A percentile compares a stretch with the other conserved stretches of the same genome.
phyloP scores from a whole-genome alignment of 1,140 invertebrate genomes.

The Penaeus chinensis region DNA sequence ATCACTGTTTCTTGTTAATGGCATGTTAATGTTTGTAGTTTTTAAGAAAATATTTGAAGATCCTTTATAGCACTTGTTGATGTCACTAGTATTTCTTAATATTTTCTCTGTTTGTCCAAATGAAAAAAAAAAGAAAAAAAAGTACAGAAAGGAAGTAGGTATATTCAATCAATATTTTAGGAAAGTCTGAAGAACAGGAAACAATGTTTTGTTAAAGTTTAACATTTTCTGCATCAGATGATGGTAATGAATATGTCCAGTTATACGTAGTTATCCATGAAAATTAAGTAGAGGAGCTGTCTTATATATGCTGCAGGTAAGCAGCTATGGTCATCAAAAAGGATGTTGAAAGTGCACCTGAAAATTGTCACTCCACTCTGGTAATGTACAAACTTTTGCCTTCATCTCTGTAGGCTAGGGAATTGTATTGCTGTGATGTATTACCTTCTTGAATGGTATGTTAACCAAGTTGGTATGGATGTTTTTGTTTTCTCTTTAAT shows the following conservation, averaged over 20 bases:
- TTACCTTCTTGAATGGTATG: conserved; percentile 31
- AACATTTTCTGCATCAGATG: too few relatives aligned
- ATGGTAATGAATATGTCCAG: background rate
- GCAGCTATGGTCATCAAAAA: conserved; percentile 26
- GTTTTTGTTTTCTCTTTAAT: conserved; percentile 9
- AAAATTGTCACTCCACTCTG: conserved; percentile 34
- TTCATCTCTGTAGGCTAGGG: conserved; percentile 44
- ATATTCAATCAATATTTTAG: too few relatives aligned
- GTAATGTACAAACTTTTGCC: conserved; percentile 55
- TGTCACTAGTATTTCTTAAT: too few relatives aligned
- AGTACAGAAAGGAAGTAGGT: too few relatives aligned
- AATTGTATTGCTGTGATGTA: conserved; percentile 51
- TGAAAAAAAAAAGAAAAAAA: too few relatives aligned
- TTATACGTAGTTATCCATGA: background rate
- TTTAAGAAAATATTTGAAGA: too few relatives aligned
- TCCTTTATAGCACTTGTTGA: too few relatives aligned
- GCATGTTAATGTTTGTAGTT: too few relatives aligned
- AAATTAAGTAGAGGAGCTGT: background rate
- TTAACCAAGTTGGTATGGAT: background rate
- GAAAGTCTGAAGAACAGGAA: too few relatives aligned
- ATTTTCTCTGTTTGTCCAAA: too few relatives aligned
- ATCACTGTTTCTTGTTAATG: too few relatives aligned
- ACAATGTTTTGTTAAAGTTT: too few relatives aligned
- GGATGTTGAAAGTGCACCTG: conserved; percentile 6
- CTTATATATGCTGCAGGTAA: conserved; percentile 27